Evolutionary conservation across 2,797 vertebrate species (phyloP), one percentile per base, ranked within the genome.

Genomic region (Pangasius macronema): DNA sequence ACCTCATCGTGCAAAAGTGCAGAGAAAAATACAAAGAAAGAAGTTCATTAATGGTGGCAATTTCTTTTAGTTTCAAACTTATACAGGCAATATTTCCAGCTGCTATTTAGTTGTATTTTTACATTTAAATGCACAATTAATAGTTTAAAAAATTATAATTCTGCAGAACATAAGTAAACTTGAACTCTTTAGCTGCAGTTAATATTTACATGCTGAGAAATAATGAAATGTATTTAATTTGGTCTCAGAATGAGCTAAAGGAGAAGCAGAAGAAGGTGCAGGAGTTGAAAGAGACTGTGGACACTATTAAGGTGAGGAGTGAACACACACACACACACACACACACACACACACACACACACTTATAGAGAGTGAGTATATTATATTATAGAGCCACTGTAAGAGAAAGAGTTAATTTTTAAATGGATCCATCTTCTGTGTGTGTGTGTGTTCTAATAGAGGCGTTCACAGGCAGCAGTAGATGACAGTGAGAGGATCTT

Each of bases 401-500:
- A 22, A 72, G 3, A 72, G 8, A 67, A 67, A 67, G 14, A 72
- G 36, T 9, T 39, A 8, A 72, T 9, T 7, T 70, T 70, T 72
- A 22, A 72, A 72, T 72, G 36, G 67, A 36, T 36, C 16, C 5
- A 46, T 46, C 46, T 46, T 46, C 46, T 46, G 46, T 53, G 4
- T 77, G 49, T 39, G 36, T 39, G 39, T 20, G n/a, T 53, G 7
- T 30, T 5, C 80, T 83, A 49, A 83, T 16, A 83, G 81, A 24
- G 0, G 2, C 24, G 20, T 65, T 36, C 81, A n/a, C 57, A 83
- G 49, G 14, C 0, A 65, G 49, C 82, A 79, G 82, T 51, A 57
- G 70, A 87, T 73, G 82, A 87, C 18, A 67, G 55, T 39, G 46
- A 75, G 57, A 65, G 0, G 33, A 83, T 75, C 75, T 82, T 53